These are phyloP conservation scores for Damaliscus lunatus DNA, from an alignment of 2,113 vertebrate genomes.

Conservation along the genomic window DNA sequence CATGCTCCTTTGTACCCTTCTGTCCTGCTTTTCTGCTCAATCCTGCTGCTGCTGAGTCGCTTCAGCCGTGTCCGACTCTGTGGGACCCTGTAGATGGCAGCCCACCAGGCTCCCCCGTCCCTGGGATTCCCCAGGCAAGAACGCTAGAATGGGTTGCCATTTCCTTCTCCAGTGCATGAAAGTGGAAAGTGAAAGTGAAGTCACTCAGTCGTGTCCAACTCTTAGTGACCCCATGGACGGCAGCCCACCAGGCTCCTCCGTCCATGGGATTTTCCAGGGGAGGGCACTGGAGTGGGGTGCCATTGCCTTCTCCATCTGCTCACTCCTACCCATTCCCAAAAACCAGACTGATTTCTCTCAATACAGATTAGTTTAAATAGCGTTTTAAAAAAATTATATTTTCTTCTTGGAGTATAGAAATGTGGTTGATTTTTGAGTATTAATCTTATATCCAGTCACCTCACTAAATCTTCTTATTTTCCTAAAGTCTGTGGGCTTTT, in stretches of 20 bases:
- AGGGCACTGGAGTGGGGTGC: too few relatives aligned
- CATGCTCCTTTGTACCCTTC: neutral
- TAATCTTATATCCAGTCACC: neutral
- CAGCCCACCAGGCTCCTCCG: too few relatives aligned
- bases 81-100: accelerated
- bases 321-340: neutral
- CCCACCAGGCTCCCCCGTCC: neutral
- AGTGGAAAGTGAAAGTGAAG: too few relatives aligned
- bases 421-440: neutral
- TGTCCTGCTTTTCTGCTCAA: neutral
- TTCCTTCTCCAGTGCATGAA: too few relatives aligned
- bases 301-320: neutral
- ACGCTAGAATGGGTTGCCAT: too few relatives aligned
- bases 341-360: neutral
- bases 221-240: too few relatives aligned
- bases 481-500: neutral
- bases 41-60: neutral
- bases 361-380: neutral
- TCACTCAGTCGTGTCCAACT: too few relatives aligned
- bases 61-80: accelerated
- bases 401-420: neutral
- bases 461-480: neutral
- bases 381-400: neutral
- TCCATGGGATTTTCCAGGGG: too few relatives aligned
- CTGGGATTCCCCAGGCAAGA: too few relatives aligned